Conservation (phyloP, 1,140 invertebrate genomes). For the Drosophila repleta region DNA sequence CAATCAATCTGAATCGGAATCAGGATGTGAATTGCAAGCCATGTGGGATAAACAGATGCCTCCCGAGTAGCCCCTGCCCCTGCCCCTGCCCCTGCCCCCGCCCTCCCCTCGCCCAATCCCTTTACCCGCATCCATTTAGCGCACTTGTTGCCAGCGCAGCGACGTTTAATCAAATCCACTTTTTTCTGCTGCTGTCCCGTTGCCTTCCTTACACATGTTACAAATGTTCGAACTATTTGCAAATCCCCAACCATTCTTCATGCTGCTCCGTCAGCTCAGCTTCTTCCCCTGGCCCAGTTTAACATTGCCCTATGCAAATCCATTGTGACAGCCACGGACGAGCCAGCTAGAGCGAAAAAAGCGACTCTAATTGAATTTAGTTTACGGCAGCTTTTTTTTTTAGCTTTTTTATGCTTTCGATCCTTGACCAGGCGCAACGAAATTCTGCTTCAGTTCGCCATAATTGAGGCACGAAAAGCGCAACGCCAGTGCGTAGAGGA, state of each 20-base stretch:
- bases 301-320: slow-evolving; percentile 58
- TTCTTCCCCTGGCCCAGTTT: not conserved
- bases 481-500: slow-evolving; percentile 43
- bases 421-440: slow-evolving; percentile 46
- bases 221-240: slow-evolving; percentile 36
- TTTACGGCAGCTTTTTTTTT: slow-evolving; percentile 58
- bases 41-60: not conserved
- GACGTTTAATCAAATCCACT: slow-evolving; percentile 73
- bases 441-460: slow-evolving; percentile 9
- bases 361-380: slow-evolving; percentile 77
- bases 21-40: not conserved
- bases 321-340: slow-evolving; percentile 57
- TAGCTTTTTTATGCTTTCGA: slow-evolving; percentile 10
- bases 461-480: slow-evolving; percentile 65
- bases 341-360: slow-evolving; percentile 18
- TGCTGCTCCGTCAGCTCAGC: slow-evolving; percentile 4
- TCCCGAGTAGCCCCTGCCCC: not conserved
- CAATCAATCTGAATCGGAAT: slow-evolving; percentile 25
- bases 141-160: slow-evolving; percentile 62
- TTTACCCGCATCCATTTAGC: slow-evolving; percentile 22
- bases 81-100: not conserved
- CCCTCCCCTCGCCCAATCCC: not conserved
- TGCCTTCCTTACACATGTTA: slow-evolving; percentile 60
- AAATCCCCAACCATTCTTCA: slow-evolving; percentile 17
- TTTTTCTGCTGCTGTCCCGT: slow-evolving; percentile 9